Base-by-base conservation (phyloP, 2,797 vertebrate species). In the Melanogrammus aeglefinus region DNA sequence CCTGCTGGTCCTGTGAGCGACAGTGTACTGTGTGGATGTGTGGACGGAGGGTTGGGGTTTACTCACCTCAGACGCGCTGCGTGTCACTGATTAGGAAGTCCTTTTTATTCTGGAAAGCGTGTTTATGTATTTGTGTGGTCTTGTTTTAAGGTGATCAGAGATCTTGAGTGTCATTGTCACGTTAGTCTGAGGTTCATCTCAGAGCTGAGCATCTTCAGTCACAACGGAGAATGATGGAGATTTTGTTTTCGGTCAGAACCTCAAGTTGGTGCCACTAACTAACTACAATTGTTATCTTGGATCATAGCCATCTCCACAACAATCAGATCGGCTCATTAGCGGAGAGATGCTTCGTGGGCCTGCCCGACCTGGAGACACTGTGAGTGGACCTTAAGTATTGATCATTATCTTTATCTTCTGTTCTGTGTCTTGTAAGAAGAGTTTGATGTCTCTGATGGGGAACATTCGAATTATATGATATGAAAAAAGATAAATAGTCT, bases 231-330 rank as follows among this genome's bases (percentile, higher is more conserved):
- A 13, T 2, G 2, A 16, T 14, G 44, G 13, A 47, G 44, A 16
- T 18, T 5, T 21, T 51, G 47, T 51, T 51, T 51, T 51, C 47
- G 16, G 12, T 21, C 18, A 51, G 47, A 21, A 51, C 16, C 47
- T 18, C 57, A 13, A 31, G 69, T 71, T 71, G 69, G 6, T 71
- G 38, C 35, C 31, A 21, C n/a, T 69, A 36, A 36, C 36, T 24
- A 69, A 36, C 57, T 35, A 38, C 14, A 33, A 24, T 66, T 70
- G 21, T 70, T 89, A 86, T 85, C 80, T 92, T 93, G 87, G 87
- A 81, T 83, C 91, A 44, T 92, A 96, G 96, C 85, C 95, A 96
- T 95, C 96, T 96, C 90, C 95, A 96, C 94, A 95, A 95, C 93
- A 96, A 96, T 93, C 94, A 91, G 90, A 96, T 96, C 90, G 91